These are phyloP conservation scores for Vombatus ursinus DNA, from an alignment of 2,113 vertebrate species.

Conservation along the genomic window DNA sequence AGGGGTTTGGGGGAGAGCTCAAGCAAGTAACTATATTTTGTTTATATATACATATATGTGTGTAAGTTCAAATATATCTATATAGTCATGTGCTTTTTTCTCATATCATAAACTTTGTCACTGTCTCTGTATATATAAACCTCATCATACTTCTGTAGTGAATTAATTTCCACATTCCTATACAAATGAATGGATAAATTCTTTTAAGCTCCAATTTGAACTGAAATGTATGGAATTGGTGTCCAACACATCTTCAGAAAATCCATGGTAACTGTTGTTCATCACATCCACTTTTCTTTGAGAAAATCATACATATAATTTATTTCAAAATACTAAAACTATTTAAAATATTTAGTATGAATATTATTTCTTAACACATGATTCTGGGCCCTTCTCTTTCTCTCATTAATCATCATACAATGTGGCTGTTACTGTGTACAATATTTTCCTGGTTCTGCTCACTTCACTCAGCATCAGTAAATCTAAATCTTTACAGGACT, in stretches of 20 bases:
- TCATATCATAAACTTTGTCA: not conserved
- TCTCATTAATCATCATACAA: too few species aligned
- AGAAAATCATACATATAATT: not conserved
- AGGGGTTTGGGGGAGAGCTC: too few species aligned
- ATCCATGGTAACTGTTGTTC: too few species aligned
- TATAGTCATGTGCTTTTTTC: not conserved
- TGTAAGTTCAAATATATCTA: not conserved
- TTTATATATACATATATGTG: too few species aligned
- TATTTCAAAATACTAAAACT: conserved; percentile 1
- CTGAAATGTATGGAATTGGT: not conserved
- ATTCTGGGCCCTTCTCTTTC: not conserved
- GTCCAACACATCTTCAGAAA: not conserved
- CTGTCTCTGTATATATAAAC: not conserved
- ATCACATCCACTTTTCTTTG: not conserved
- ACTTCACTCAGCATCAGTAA: too few species aligned
- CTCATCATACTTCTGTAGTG: not conserved
- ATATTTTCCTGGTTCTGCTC: too few species aligned
- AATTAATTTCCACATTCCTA: not conserved
- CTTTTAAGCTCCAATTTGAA: not conserved
- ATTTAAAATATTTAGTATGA: not conserved
- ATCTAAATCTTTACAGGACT: too few species aligned
- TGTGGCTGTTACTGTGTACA: too few species aligned
- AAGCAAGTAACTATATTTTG: too few species aligned
- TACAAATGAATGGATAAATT: not conserved
- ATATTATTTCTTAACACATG: not conserved